These are phyloP conservation scores for Cairina moschata DNA, from an alignment of 2,113 vertebrate genomes.

Conservation along the genomic window DNA sequence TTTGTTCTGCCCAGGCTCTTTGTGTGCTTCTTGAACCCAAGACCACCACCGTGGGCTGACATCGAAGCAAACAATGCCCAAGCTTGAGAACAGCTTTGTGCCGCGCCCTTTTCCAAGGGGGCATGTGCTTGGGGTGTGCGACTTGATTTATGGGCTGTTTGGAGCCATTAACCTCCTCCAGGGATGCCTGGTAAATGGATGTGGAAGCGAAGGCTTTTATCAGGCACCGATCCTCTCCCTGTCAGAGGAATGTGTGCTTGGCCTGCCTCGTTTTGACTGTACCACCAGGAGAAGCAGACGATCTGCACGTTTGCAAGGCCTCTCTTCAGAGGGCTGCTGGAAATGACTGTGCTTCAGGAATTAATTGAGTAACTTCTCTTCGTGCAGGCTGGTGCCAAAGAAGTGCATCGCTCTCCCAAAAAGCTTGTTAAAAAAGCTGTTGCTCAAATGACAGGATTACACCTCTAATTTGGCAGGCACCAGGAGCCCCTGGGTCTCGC, in stretches of 20 bases:
- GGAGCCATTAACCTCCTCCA: neutral
- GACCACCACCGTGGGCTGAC: slow-evolving; percentile 48
- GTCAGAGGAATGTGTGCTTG: neutral
- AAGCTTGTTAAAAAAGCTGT: neutral
- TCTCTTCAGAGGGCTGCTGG: neutral
- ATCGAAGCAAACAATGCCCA: slow-evolving; percentile 18
- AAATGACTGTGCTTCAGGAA: neutral
- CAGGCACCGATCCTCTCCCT: neutral
- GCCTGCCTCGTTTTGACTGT: neutral
- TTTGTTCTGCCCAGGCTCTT: slow-evolving; percentile 51
- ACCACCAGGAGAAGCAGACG: neutral
- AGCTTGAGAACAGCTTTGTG: slow-evolving; percentile 44
- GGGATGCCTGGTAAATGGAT: slow-evolving; percentile 27
- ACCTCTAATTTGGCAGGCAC: neutral
- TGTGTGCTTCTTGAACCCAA: slow-evolving; percentile 24
- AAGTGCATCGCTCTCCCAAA: neutral
- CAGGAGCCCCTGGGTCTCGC: neutral
- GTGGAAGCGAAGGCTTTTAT: neutral
- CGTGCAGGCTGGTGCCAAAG: neutral
- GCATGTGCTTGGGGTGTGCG: neutral
- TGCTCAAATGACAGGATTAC: neutral
- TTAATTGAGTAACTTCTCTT: neutral
- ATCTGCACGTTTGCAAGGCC: neutral
- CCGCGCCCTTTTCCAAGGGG: slow-evolving; percentile 1
- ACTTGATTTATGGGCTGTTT: slow-evolving; percentile 20